phyloP scores from a whole-genome alignment of 2,888 invertebrate genomes.

The Microctonus aethiopoides region DNA sequence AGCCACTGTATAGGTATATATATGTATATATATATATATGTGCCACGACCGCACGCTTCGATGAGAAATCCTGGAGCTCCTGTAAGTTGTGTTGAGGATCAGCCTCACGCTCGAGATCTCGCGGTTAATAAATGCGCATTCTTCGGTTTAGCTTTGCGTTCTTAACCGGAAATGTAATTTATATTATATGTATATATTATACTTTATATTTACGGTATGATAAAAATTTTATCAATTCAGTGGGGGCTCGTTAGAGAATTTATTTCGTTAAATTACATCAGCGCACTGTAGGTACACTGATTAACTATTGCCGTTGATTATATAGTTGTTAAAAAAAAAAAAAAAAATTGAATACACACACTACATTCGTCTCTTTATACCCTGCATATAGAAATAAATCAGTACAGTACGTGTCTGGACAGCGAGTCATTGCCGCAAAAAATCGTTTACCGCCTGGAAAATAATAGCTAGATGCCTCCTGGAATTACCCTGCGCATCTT shows the following conservation, averaged over 20 bases:
- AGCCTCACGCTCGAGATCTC: conserved; percentile 17
- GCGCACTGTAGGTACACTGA: too few species aligned
- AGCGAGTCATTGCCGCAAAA: conserved; percentile 23
- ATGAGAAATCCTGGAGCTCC: conserved; percentile 42
- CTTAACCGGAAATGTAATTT: conserved; percentile 19
- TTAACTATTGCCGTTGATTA: conserved; percentile 2
- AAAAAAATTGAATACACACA: neutral
- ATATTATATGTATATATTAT: conserved; percentile 1
- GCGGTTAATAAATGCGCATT: conserved; percentile 20
- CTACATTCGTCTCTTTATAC: conserved; percentile 12
- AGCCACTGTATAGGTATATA: conserved; percentile 10
- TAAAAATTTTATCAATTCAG: conserved; percentile 15
- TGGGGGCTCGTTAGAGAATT: conserved; percentile 1
- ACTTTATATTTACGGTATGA: neutral
- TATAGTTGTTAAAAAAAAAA: neutral
- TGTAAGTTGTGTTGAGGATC: neutral
- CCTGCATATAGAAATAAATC: conserved; percentile 28
- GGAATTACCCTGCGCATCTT: conserved; percentile 45
- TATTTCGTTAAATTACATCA: neutral
- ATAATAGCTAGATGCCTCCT: conserved; percentile 38
- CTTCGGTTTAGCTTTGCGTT: conserved; percentile 4
- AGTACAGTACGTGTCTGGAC: conserved; percentile 7
- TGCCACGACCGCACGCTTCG: conserved; percentile 33
- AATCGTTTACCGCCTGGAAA: conserved; percentile 30
- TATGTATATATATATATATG: too few species aligned